These are phyloP conservation scores for Eumeta japonica DNA, from an alignment of 1,140 invertebrate genomes.

Conservation along the genomic window DNA sequence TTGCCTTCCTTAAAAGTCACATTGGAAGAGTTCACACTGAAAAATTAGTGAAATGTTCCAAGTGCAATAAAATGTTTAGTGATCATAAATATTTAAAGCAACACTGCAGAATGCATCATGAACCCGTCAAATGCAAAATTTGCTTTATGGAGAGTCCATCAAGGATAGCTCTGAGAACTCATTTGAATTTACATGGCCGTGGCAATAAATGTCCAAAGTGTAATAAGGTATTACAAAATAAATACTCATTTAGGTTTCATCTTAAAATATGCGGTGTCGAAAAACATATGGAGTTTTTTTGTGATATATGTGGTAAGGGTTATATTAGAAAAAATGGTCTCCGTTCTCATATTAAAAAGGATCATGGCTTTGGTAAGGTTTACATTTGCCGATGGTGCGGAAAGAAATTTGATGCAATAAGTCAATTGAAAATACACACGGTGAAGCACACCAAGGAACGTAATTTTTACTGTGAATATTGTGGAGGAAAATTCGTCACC, in stretches of 20 bases:
- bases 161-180: conserved; percentile 21
- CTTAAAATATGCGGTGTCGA: conserved; percentile 24
- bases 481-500: conserved; percentile 34
- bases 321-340: conserved; percentile 29
- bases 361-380: conserved; percentile 33
- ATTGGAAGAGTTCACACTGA: conserved; percentile 29
- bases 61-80: conserved; percentile 35
- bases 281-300: conserved; percentile 21
- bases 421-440: conserved; percentile 29
- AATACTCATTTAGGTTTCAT: conserved; percentile 22
- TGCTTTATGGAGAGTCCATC: conserved; percentile 32
- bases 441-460: conserved; percentile 37
- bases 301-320: conserved; percentile 36
- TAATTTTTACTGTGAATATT: conserved; percentile 32
- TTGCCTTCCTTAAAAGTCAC: conserved; percentile 24
- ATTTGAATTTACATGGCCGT: conserved; percentile 25
- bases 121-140: conserved; percentile 25
- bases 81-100: conserved; percentile 25
- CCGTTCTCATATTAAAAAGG: conserved; percentile 28
- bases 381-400: conserved; percentile 32
- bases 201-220: conserved; percentile 22
- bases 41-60: conserved; percentile 27
- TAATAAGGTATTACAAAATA: conserved; percentile 23
- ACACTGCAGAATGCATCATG: conserved; percentile 25
- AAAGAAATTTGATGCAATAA: conserved; percentile 37